phyloP scores from a whole-genome alignment of 2,797 vertebrate genomes.

The Hemitrygon akajei region DNA sequence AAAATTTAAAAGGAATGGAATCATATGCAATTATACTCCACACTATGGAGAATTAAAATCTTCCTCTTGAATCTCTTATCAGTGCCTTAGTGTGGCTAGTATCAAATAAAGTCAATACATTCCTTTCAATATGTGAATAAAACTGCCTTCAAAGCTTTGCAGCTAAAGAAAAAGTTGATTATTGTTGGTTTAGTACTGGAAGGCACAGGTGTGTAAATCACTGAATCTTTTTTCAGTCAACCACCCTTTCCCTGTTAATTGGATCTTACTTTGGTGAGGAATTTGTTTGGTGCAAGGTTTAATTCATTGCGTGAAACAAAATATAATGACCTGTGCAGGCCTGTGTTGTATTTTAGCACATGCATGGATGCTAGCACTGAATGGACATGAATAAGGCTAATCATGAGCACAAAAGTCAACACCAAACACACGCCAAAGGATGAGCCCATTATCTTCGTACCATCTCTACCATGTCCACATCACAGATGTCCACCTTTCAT shows the following conservation, averaged over 20 bases:
- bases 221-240: slow-evolving; percentile 51
- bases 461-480: background rate
- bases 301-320: slow-evolving; percentile 39
- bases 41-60: background rate
- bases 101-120: slow-evolving; percentile 18
- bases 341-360: slow-evolving; percentile 41
- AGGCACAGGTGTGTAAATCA: slow-evolving; percentile 68
- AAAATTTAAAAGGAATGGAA: slow-evolving; percentile 11
- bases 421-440: slow-evolving; percentile 42
- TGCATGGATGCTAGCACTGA: slow-evolving; percentile 42
- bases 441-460: slow-evolving; percentile 43
- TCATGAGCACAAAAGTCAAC: slow-evolving; percentile 38
- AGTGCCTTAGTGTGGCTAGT: background rate
- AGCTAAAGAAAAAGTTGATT: slow-evolving; percentile 70
- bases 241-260: slow-evolving; percentile 39
- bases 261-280: slow-evolving; percentile 44
- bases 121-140: slow-evolving; percentile 68
- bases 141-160: slow-evolving; percentile 50
- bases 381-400: slow-evolving; percentile 43
- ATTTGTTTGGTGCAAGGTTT: slow-evolving; percentile 47
- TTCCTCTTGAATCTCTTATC: background rate
- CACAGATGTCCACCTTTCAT: slow-evolving; percentile 37
- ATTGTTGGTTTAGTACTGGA: slow-evolving; percentile 61
- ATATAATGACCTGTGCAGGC: slow-evolving; percentile 31
- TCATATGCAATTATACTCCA: background rate